Base-by-base conservation (phyloP, 2,113 vertebrate species). In the Catharus fuscescens region DNA sequence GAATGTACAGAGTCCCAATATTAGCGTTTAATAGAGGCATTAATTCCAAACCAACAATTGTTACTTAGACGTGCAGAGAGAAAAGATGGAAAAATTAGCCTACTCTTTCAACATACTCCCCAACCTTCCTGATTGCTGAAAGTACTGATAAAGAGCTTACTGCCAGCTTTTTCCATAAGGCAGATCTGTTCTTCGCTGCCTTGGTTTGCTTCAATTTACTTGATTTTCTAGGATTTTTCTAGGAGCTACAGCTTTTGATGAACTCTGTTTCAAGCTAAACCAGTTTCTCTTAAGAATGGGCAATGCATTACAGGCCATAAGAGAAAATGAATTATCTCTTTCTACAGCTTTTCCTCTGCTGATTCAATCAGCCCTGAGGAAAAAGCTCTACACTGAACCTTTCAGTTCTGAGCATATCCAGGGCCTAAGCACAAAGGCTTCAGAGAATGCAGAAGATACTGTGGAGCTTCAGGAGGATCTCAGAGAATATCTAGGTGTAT, bases 21-120 rank as follows among this genome's bases (percentile, higher is more conserved):
- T 53, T 73, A 81, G 28, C 14, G 62, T 61, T 88, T 70, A 61
- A 62, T 1, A 5, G 31, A 78, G 44, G 9, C 24, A 5, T 74
- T 70, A 61, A 45, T 53, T 90, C n/a, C 38, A 61, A 18, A 50
- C 9, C 60, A 29, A 50, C 9, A 65, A 29, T 9, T 34, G 20
- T 65, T 67, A 73, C 9, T 73, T 40, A 62, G 19, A 50, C 2
- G 1, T 18, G 21, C 8, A 36, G 0, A 1, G 31, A 54, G 26
- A 36, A 36, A 71, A 72, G 50, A 25, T 6, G 1, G 16, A 64
- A 8, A 56, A 56, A 38, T 78, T 80, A 40, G 6, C 16, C 14
- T 45, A 7, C 36, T 82, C 10, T 57, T 81, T 81, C 14, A 0
- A 45, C 29, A 18, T 54, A 45, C 3, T 54, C 25, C 13, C 6